These are phyloP conservation scores for Spheniscus humboldti DNA, from an alignment of 2,797 vertebrate species.

Conservation along the genomic window DNA sequence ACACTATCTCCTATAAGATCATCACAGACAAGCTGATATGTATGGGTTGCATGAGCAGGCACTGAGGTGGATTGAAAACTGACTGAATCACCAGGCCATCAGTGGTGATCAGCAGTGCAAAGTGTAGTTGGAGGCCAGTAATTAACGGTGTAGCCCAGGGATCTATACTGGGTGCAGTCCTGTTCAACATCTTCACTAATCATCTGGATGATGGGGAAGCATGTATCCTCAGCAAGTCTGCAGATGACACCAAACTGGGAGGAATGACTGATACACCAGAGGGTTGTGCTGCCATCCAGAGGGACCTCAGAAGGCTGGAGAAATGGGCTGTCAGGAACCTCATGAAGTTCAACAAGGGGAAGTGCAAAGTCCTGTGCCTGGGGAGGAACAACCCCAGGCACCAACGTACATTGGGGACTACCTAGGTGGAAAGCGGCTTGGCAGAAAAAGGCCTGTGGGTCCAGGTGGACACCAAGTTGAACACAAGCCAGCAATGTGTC, in stretches of 20 bases:
- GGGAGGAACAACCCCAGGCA: background rate
- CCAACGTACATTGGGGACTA: fast-evolving
- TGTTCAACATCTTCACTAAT: background rate
- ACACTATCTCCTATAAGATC: too few species aligned
- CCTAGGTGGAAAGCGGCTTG: background rate
- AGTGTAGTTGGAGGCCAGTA: background rate
- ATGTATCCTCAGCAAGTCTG: background rate
- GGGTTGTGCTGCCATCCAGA: background rate
- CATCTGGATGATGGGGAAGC: background rate
- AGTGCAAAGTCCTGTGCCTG: background rate
- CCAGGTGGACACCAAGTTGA: background rate
- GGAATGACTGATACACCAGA: background rate
- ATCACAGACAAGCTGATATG: background rate
- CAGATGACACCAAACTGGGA: background rate
- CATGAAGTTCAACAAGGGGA: background rate
- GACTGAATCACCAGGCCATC: background rate
- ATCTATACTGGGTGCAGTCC: background rate
- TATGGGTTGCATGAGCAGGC: background rate
- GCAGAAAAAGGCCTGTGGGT: too few species aligned
- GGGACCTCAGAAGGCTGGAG: background rate
- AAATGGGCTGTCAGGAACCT: background rate
- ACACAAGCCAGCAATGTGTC: background rate
- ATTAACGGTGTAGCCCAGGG: background rate
- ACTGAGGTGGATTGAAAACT: background rate
- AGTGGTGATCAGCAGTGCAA: background rate